Percentiles rank a stretch among this genome's conserved stretches.
These are phyloP conservation scores for Leptopilina syphax DNA, from an alignment of 2,888 invertebrate species.

Conservation along the genomic window DNA sequence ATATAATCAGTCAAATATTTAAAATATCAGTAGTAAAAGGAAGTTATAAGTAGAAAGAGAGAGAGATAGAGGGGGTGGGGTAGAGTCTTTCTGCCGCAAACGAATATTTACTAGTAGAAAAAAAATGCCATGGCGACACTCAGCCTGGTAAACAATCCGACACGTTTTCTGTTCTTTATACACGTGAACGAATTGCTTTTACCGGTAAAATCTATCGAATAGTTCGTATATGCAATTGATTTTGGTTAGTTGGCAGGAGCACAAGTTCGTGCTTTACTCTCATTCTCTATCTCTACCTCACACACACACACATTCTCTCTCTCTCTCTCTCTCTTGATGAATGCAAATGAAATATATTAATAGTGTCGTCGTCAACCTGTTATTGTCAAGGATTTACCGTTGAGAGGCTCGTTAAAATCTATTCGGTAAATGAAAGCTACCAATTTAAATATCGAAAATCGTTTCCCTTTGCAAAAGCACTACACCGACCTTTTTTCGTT, in stretches of 20 bases:
- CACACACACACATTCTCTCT: too few species aligned
- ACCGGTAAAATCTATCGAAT: constrained; percentile 21
- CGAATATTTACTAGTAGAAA: constrained; percentile 40
- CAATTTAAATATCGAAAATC: constrained; percentile 7
- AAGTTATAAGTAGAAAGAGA: too few species aligned
- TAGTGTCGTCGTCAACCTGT: not conserved
- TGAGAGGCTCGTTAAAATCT: not conserved
- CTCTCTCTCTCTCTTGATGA: not conserved
- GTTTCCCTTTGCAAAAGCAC: not conserved
- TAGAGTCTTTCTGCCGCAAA: constrained; percentile 47
- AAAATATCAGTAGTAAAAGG: too few species aligned
- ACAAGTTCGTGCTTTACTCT: constrained; percentile 31
- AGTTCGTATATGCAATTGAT: constrained; percentile 27
- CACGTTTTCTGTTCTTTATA: constrained; percentile 44
- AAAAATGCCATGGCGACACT: constrained; percentile 59
- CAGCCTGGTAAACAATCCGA: constrained; percentile 56
- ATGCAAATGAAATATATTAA: constrained; percentile 30
- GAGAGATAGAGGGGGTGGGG: too few species aligned
- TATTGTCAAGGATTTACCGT: constrained; percentile 11
- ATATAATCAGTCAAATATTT: too few species aligned
- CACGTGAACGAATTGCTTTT: constrained; percentile 30
- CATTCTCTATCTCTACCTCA: too few species aligned
- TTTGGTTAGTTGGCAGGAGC: constrained; percentile 26
- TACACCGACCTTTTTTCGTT: too few species aligned
- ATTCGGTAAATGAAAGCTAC: not conserved